Base-by-base conservation (phyloP, 1,140 invertebrate genomes). In the Venustaconcha ellipsiformis region DNA sequence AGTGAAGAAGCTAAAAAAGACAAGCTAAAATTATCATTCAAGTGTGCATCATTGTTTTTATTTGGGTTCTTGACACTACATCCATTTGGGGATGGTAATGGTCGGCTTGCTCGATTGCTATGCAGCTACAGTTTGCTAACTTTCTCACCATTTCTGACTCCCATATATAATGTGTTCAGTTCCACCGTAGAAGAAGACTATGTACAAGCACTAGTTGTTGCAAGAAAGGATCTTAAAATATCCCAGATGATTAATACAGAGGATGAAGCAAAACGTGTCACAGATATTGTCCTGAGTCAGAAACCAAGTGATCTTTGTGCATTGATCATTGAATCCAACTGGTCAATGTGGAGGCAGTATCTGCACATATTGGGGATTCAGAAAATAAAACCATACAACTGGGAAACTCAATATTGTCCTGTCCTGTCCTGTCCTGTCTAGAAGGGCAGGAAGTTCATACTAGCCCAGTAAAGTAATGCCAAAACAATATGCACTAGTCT, bases 141-240 rank as follows among this genome's bases (percentile, higher is more conserved):
- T 20, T 72, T 72, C 20, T 72, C 70, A 3, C 70, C 62, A 57
- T 72, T 72, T 57, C n/a, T 65, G 48, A 72, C 70, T 14, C 70
- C 70, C 17, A 66, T 72, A 14, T 72, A 72, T 57, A 72, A 72
- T 65, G 70, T 72, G 18, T 72, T 64, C 20, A 72, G 70, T 59
- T 23, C 60, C 13, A 23, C 70, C 15, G 17, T 15, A 26, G 63
- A 72, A 30, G 20, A 57, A 48, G 70, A 72, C 20, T 72, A 65
- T 23, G 20, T 65, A 18, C 37, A 65, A n/a, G 70, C 70, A 23
- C 60, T 72, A 18, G 70, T 72, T 6, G 63, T 65, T 23, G 23
- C 70, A 64, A 57, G 55, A 58, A 11, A 17, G 30, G 30, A 58
- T 63, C 30, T 71, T 62, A 8, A 63, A 12, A 12, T 30, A n/a